phyloP scores from a whole-genome alignment of 2,113 vertebrate genomes.

The Pangasianodon gigas region DNA sequence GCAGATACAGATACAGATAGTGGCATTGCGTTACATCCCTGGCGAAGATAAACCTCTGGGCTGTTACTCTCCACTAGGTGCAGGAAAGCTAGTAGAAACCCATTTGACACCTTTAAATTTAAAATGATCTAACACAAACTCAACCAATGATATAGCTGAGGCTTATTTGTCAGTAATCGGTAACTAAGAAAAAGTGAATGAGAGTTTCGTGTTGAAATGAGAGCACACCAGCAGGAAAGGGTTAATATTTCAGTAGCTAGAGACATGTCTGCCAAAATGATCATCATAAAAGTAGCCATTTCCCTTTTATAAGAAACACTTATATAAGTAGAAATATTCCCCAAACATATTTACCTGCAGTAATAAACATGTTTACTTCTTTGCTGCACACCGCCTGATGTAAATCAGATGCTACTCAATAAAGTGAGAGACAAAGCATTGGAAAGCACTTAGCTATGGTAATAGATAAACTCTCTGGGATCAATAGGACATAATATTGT shows the following conservation, averaged over 20 bases:
- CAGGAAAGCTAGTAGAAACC: neutral
- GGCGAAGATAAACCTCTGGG: neutral
- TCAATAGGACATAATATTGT: slow-evolving; percentile 50
- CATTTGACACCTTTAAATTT: neutral
- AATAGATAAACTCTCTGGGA: slow-evolving; percentile 48
- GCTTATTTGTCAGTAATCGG: neutral
- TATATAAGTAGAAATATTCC: neutral
- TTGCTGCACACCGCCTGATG: neutral
- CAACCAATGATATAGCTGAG: neutral
- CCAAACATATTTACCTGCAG: neutral
- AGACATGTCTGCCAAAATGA: neutral
- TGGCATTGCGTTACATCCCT: neutral
- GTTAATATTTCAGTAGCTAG: neutral
- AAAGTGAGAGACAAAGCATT: slow-evolving; percentile 29
- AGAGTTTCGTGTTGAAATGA: neutral
- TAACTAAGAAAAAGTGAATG: neutral
- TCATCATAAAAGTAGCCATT: neutral
- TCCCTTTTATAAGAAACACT: neutral
- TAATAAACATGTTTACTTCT: neutral
- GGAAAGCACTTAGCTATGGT: slow-evolving; percentile 54
- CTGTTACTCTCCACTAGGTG: neutral
- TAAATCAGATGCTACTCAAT: slow-evolving; percentile 33
- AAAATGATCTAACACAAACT: neutral
- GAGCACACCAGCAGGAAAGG: neutral
- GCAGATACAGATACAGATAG: neutral